Percentiles rank a stretch among this genome's conserved stretches.
phyloP scores from a whole-genome alignment of 2,113 vertebrate species.

The Pseudolaguvia tuberculata region DNA sequence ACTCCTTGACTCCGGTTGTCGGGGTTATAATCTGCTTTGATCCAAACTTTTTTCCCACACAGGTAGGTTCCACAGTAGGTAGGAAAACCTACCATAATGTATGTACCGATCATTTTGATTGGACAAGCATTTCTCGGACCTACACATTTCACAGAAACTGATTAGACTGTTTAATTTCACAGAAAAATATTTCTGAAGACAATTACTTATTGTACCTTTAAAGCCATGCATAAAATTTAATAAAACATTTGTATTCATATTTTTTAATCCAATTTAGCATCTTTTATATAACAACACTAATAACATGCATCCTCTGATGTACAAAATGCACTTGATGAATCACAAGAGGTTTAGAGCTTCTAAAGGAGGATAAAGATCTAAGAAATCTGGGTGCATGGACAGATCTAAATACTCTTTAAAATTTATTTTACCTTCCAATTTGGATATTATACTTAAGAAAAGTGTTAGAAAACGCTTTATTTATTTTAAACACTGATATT shows the following conservation, averaged over 20 bases:
- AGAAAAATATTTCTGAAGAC: no score
- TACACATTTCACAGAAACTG: no score
- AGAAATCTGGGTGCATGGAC: background rate
- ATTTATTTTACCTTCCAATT: no score
- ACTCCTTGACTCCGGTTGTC: no score
- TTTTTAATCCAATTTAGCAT: background rate
- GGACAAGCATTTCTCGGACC: no score
- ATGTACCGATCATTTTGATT: no score
- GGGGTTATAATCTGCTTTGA: no score
- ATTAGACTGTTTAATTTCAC: no score
- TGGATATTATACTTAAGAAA: background rate
- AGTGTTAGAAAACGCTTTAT: background rate
- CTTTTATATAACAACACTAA: background rate
- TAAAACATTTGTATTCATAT: background rate
- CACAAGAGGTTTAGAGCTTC: background rate
- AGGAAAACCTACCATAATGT: no score
- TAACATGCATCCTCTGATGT: background rate
- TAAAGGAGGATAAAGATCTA: background rate
- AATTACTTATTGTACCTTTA: background rate
- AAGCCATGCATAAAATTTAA: background rate
- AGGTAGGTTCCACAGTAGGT: no score
- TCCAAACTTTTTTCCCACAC: no score
- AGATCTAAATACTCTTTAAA: background rate
- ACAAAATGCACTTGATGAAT: background rate
- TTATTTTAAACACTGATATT: conserved; percentile 17